These are phyloP conservation scores for Alligator mississippiensis DNA, from an alignment of 2,113 vertebrate genomes.

Conservation along the genomic window DNA sequence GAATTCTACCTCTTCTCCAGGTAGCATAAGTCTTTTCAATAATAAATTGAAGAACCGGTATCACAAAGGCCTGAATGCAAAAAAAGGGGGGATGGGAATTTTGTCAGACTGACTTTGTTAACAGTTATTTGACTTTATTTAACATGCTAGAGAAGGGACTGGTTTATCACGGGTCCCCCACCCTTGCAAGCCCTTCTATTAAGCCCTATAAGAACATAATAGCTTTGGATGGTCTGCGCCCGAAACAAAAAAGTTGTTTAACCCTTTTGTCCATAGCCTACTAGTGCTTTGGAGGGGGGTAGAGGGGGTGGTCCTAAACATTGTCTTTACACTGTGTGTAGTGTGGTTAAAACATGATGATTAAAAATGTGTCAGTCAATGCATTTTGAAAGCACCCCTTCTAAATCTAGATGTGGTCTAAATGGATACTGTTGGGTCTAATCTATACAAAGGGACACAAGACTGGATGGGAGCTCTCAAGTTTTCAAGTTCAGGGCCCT, in stretches of 20 bases:
- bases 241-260: no score
- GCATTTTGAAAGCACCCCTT: background rate
- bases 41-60: background rate
- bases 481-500: no score
- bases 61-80: background rate
- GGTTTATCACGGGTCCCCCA: background rate
- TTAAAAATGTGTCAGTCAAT: background rate
- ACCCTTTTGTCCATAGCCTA: no score
- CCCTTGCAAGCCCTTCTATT: background rate
- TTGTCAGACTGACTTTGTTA: background rate
- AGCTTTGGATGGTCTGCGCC: no score
- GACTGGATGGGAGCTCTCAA: no score
- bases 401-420: background rate
- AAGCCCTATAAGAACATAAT: no score
- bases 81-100: background rate
- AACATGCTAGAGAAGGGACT: background rate
- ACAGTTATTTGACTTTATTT: background rate
- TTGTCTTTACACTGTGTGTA: background rate
- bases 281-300: no score
- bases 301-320: background rate
- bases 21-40: no score
- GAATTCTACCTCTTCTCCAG: no score
- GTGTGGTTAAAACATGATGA: background rate
- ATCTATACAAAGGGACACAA: no score
- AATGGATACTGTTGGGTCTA: no score